Base-by-base conservation (phyloP, 1,140 invertebrate genomes). In the Mycetomoellerius zeteki region DNA sequence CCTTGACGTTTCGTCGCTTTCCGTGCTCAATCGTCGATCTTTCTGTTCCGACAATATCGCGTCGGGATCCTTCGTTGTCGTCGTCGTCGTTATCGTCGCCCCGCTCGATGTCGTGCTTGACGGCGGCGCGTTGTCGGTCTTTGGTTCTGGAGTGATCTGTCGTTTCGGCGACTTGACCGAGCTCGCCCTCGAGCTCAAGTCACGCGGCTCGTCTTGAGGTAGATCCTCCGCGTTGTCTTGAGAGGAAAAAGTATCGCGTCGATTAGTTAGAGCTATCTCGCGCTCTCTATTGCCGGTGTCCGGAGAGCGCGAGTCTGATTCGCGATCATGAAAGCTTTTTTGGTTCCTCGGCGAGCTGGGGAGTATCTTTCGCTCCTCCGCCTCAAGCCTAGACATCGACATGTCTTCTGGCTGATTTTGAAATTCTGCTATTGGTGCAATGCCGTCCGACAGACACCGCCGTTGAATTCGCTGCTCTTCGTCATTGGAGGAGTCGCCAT, bases 401-500 rank as follows among this genome's bases (percentile, higher is more conserved):
- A 97, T 95, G 82, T 96, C 96, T 80, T 96, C 95, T 0, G 96
- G 96, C 78, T 96, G 95, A 80, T 96, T 96, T 78, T 95, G 94
- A 47, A 96, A 96, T 62, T 96, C 94, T 75, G 86, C 24, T 62
- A 91, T 58, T n/a, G 80, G 33, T 10, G 86, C 56, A 2, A 76
- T 37, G n/a, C 73, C 24, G 8, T 90, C 89, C 0, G 89, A 69
- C 37, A 87, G 3, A 30, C 72, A 86, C 0, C 89, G 89, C 14
- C 85, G 56, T 12, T 91, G 80, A 6, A 89, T 27, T 1, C 90
- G 71, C 2, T 90, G 71, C 6, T 91, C 89, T 5, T 96, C 92
- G 91, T 97, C 97, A 89, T 97, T 97, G 0, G 97, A 97, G 12
- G 96, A 96, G 72, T 97, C 96, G 16, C 96, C 96, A 69, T 97